Evolutionary conservation across 2,888 invertebrate species (phyloP).

Genomic region (Drosophila incognita): DNA sequence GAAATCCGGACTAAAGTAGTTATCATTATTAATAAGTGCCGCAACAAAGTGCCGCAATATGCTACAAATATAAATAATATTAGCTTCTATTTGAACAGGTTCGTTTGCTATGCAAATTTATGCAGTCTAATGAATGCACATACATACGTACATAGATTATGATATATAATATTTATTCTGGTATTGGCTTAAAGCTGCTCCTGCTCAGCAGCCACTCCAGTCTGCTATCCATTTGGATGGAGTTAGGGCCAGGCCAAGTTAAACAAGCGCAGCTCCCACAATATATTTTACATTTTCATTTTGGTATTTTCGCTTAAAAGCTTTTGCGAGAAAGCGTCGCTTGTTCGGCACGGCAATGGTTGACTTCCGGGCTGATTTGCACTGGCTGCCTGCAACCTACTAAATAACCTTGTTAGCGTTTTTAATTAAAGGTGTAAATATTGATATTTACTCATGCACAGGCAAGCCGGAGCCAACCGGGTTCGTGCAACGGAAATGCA

Average conservation of each 20-base stretch:
- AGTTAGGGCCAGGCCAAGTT: constrained; percentile 11
- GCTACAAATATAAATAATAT: neutral
- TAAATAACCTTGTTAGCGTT: constrained; percentile 85
- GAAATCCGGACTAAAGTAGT: neutral
- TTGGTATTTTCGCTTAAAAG: constrained; percentile 76
- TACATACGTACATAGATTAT: too few relatives aligned
- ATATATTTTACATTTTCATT: constrained; percentile 65
- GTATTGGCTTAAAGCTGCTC: constrained; percentile 5
- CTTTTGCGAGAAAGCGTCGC: constrained; percentile 49
- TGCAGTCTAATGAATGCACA: constrained; percentile 3
- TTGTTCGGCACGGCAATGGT: constrained; percentile 40
- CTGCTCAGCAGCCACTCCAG: neutral
- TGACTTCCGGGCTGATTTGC: constrained; percentile 65
- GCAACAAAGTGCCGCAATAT: neutral
- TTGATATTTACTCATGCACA: constrained; percentile 78
- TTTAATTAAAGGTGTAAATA: constrained; percentile 85
- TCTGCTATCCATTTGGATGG: neutral
- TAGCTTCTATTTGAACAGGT: neutral
- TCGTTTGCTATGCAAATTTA: constrained; percentile 1
- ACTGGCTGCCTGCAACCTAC: constrained; percentile 34
- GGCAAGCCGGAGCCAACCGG: constrained; percentile 37
- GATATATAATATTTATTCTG: constrained; percentile 1
- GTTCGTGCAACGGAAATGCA: constrained; percentile 69
- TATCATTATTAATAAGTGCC: neutral
- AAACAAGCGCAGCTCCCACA: constrained; percentile 13